Percentiles rank a stretch among this genome's conserved stretches.
These are phyloP conservation scores for Scyliorhinus canicula DNA, from an alignment of 2,797 vertebrate genomes.

Conservation along the genomic window DNA sequence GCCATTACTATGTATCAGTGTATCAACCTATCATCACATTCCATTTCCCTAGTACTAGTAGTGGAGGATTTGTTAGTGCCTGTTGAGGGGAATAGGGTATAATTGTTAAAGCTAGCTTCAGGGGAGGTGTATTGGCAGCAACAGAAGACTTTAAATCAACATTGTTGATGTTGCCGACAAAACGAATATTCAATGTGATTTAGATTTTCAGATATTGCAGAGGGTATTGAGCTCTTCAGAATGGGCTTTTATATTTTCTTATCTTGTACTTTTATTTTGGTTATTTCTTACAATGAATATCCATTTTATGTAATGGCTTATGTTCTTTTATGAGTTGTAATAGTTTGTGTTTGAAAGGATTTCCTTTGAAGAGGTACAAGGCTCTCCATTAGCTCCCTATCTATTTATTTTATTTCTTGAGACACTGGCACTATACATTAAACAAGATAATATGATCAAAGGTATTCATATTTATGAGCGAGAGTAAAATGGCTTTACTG, in stretches of 20 bases:
- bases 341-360: slow-evolving; percentile 23
- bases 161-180: neutral
- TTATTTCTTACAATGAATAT: slow-evolving; percentile 9
- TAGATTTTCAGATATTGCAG: slow-evolving; percentile 15
- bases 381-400: slow-evolving; percentile 16
- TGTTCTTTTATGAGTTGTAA: slow-evolving; percentile 10
- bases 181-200: slow-evolving; percentile 27
- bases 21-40: neutral
- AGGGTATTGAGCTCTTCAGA: neutral
- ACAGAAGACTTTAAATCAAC: slow-evolving; percentile 25
- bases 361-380: slow-evolving; percentile 33
- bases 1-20: neutral
- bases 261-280: neutral
- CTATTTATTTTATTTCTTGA: slow-evolving; percentile 35
- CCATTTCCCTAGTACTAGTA: neutral
- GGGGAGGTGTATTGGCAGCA: slow-evolving; percentile 26
- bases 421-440: slow-evolving; percentile 30
- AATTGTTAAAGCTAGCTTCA: slow-evolving; percentile 34
- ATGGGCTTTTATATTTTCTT: slow-evolving; percentile 25
- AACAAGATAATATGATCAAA: slow-evolving; percentile 36
- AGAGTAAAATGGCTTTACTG: slow-evolving; percentile 18
- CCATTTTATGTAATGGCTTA: neutral
- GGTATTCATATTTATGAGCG: slow-evolving; percentile 27
- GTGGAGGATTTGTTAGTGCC: neutral
- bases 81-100: neutral